Evolutionary conservation across 2,888 invertebrate genomes (phyloP).

Genomic region (Eupithecia vulgata): DNA sequence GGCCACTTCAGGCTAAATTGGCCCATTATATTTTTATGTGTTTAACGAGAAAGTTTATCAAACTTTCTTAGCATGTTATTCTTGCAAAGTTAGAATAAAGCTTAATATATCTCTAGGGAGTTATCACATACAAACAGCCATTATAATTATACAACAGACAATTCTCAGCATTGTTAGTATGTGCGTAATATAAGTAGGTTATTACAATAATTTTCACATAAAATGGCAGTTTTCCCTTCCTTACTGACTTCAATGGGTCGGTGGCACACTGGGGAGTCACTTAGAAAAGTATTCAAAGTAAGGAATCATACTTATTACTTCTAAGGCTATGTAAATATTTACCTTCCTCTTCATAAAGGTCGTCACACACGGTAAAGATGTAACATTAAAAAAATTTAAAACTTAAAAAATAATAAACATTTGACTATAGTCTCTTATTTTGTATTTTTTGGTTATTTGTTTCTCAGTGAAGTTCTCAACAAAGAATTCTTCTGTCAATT

Average conservation of each 20-base stretch:
- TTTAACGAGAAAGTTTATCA: not conserved
- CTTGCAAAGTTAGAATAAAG: not conserved
- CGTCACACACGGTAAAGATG: too few relatives aligned
- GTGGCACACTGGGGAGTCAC: constrained; percentile 16
- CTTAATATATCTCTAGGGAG: constrained; percentile 13
- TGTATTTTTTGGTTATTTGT: too few relatives aligned
- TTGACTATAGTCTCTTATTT: too few relatives aligned
- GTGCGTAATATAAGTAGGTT: constrained; percentile 55
- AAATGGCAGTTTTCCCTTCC: constrained; percentile 53
- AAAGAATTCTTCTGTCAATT: too few relatives aligned
- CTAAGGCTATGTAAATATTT: too few relatives aligned
- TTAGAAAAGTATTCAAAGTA: not conserved
- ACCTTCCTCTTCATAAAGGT: too few relatives aligned
- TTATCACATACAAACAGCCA: constrained; percentile 5
- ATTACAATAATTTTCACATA: constrained; percentile 61
- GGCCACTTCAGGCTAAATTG: not conserved
- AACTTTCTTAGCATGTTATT: not conserved
- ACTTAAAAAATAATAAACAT: too few relatives aligned
- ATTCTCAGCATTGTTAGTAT: constrained; percentile 39
- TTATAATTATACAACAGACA: constrained; percentile 26
- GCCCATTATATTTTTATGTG: not conserved
- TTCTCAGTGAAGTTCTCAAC: too few relatives aligned
- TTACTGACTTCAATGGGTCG: constrained; percentile 34
- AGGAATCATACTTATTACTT: not conserved
- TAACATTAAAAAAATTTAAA: too few relatives aligned